Base-by-base conservation (phyloP, 2,113 vertebrate genomes). In the Turdus rufiventris region DNA sequence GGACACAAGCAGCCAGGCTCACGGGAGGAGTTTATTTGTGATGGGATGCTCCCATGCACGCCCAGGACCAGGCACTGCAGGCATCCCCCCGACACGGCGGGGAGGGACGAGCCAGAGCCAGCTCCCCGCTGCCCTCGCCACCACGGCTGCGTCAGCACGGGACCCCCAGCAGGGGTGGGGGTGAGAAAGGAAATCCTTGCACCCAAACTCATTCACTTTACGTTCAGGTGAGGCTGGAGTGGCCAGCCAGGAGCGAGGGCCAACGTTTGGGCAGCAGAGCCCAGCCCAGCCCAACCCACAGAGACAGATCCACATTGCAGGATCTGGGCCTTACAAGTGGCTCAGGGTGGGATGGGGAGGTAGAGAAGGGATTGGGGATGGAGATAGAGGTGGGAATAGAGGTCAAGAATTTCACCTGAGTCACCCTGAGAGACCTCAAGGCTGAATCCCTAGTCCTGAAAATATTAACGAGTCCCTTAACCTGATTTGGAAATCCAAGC, bases 21-120 rank as follows among this genome's bases (percentile, higher is more conserved):
- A 65, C 0, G 3, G 77, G 83, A 88, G 4, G 85, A 79, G 20
- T 95, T 96, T 96, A 96, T 96, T 96, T 58, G 24, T 2, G 9
- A 31, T n/a, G 73, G 74, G 84, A 84, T 74, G 68, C 25, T 86
- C 84, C 87, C 12, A 3, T 56, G 40, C 63, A 40, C 1, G 0
- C 73, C 73, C 77, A 58, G 88, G 56, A 70, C 18, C 13, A 3
- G 80, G 62, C 8, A 2, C 54, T 5, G 4, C 0, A 1, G 48
- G 58, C 6, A 1, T 79, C 25, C 56, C 48, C 63, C 18, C 4
- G 2, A 8, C 2, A 2, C 0, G 0, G 25, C 0, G 0, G 48
- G 53, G 43, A 58, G 48, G 33, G 38, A 63, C 0, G 0, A 73
- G 36, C 80, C 81, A 47, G 0, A 73, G 36, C 80, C 81, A 47